A percentile compares a stretch with the other conserved stretches of the same genome.
phyloP scores from a whole-genome alignment of 2,113 vertebrate species.

The Agelaius tricolor region DNA sequence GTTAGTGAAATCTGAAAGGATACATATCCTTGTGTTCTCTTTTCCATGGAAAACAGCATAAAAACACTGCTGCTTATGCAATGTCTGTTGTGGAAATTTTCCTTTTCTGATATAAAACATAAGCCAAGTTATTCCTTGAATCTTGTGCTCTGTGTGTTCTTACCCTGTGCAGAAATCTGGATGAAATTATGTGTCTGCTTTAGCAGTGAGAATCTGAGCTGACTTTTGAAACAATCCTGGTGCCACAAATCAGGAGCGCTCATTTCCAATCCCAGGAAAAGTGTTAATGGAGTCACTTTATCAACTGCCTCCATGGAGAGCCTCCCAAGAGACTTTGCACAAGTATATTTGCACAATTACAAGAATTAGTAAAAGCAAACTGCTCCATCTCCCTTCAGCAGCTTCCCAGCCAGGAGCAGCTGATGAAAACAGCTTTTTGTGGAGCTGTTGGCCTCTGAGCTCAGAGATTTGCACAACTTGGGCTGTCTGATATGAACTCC shows the following conservation, averaged over 20 bases:
- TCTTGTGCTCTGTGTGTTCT: too few relatives aligned
- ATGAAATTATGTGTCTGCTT: neutral
- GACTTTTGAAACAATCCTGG: neutral
- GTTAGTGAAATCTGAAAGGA: neutral
- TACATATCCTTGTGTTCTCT: neutral
- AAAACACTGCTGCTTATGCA: neutral
- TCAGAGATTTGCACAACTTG: accelerated
- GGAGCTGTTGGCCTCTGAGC: neutral
- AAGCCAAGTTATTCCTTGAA: neutral
- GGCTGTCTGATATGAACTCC: neutral
- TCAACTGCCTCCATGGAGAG: neutral
- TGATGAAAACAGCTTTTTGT: neutral
- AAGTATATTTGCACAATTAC: neutral
- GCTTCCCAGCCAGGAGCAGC: neutral
- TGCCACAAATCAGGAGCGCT: neutral
- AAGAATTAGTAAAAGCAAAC: neutral
- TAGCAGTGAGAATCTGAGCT: neutral
- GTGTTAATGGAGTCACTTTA: neutral
- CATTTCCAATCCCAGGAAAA: neutral
- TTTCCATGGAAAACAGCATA: neutral
- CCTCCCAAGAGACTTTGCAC: neutral
- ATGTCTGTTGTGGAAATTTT: neutral
- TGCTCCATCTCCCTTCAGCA: neutral
- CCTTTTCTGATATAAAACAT: neutral
- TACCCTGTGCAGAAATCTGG: neutral